phyloP scores from a whole-genome alignment of 2,797 vertebrate genomes.

The Scolopax bukidnonensis region DNA sequence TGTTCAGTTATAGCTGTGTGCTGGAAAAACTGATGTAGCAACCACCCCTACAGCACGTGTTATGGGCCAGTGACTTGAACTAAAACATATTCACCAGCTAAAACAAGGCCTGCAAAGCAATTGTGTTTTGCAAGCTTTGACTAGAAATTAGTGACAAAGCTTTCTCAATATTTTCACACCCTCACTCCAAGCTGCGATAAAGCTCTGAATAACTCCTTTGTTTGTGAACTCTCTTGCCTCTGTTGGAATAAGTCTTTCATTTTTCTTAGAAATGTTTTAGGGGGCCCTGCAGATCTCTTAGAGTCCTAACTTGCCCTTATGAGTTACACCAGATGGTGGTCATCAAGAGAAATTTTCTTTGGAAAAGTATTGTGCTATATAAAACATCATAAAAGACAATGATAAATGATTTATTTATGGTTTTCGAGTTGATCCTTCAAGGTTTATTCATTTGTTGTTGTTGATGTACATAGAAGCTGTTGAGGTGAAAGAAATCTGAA shows the following conservation, averaged over 20 bases:
- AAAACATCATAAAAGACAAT: neutral
- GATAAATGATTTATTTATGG: neutral
- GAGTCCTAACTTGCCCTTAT: neutral
- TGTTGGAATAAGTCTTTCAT: neutral
- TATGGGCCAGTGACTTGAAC: neutral
- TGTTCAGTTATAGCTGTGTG: neutral
- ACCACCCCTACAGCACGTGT: neutral
- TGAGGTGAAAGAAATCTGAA: neutral
- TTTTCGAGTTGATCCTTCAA: neutral
- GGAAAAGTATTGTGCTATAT: neutral
- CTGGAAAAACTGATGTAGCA: neutral
- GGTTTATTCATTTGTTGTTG: neutral
- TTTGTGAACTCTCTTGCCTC: neutral
- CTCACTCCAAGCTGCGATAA: neutral
- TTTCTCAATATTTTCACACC: conserved; percentile 41
- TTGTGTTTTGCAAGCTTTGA: conserved; percentile 15
- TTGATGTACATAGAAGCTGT: neutral
- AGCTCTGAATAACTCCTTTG: conserved; percentile 28
- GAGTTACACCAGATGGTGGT: neutral
- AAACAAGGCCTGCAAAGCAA: conserved; percentile 6
- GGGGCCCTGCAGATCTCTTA: neutral
- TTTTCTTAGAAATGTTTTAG: neutral
- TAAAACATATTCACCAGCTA: neutral
- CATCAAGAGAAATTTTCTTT: neutral
- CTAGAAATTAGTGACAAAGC: conserved; percentile 33